phyloP scores from a whole-genome alignment of 1,140 invertebrate genomes.

The Aphis craccivora region DNA sequence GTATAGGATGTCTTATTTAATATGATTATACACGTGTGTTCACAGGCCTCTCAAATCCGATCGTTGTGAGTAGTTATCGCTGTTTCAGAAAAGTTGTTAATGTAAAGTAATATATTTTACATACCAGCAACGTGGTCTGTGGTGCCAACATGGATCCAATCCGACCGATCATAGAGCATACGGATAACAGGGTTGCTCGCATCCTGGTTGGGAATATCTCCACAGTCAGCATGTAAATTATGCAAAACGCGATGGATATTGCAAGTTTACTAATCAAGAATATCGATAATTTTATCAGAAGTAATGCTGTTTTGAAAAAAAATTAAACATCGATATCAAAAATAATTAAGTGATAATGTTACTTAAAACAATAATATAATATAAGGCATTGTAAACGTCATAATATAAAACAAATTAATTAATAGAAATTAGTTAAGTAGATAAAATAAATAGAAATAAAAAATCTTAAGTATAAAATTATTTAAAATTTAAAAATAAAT shows the following conservation, averaged over 20 bases:
- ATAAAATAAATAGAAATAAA: background rate
- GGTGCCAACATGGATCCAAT: constrained; percentile 75
- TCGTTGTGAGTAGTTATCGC: background rate
- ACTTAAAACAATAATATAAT: background rate
- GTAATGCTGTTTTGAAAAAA: constrained; percentile 45
- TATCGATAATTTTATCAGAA: constrained; percentile 61
- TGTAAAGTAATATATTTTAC: background rate
- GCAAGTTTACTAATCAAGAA: constrained; percentile 79
- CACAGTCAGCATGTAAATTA: constrained; percentile 74
- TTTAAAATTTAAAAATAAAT: background rate
- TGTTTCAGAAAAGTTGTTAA: background rate
- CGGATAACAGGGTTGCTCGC: constrained; percentile 71
- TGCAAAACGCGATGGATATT: constrained; percentile 74
- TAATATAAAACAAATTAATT: too few relatives aligned
- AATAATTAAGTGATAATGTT: background rate
- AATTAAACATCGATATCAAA: background rate
- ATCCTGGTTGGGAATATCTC: constrained; percentile 77
- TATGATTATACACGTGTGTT: background rate
- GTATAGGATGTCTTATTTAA: too few relatives aligned
- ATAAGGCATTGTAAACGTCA: background rate
- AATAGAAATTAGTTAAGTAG: background rate
- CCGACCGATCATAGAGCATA: constrained; percentile 76
- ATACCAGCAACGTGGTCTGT: constrained; percentile 73
- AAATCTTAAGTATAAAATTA: too few relatives aligned
- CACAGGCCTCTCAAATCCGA: background rate